Evolutionary conservation across 2,888 invertebrate genomes (phyloP).

Genomic region (Pristionchus entomophagus): DNA sequence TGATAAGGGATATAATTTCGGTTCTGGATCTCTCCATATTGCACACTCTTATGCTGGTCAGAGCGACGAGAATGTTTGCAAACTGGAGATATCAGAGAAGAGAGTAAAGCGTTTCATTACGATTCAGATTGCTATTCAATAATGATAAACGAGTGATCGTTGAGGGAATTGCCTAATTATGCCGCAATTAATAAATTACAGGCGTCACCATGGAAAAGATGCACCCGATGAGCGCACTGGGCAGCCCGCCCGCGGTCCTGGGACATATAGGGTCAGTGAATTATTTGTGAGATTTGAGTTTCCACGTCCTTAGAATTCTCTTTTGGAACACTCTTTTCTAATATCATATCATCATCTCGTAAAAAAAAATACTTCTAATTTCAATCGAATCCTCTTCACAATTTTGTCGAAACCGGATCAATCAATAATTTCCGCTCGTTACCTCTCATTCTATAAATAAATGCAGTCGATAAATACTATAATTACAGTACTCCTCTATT

Average conservation of each 20-base stretch:
- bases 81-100: no score
- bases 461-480: no score
- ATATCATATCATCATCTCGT: no score
- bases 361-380: no score
- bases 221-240: neutral
- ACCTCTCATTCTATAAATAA: no score
- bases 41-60: no score
- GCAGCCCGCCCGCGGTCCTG: slow-evolving; percentile 19
- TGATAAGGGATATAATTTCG: neutral
- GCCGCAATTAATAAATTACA: neutral
- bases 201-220: neutral
- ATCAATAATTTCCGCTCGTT: no score
- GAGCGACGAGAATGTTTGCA: no score
- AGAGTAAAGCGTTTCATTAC: neutral
- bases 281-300: no score
- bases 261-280: slow-evolving; percentile 11
- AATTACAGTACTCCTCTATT: slow-evolving; percentile 36
- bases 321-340: no score
- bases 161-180: neutral
- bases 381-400: neutral
- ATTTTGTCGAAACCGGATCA: no score
- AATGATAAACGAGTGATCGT: neutral
- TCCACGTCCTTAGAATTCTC: neutral
- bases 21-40: neutral
- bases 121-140: neutral